These are phyloP conservation scores for Sesia apiformis DNA, from an alignment of 2,888 invertebrate species.

Conservation along the genomic window DNA sequence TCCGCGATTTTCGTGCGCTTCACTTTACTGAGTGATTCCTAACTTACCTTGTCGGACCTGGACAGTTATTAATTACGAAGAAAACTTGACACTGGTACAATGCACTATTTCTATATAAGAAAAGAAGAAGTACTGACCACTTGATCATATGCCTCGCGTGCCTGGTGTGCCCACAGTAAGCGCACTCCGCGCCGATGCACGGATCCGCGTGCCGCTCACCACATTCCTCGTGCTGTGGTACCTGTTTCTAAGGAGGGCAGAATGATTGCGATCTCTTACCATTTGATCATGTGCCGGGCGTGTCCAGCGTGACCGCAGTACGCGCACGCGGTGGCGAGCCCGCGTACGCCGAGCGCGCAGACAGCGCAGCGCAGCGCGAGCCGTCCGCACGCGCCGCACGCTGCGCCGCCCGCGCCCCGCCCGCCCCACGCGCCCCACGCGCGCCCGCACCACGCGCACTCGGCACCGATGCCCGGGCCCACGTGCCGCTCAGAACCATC, in stretches of 20 bases:
- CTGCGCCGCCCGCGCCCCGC: slow-evolving; percentile 76
- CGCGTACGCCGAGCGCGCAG: slow-evolving; percentile 90
- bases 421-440: too few species aligned
- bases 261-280: slow-evolving; percentile 56
- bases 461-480: slow-evolving; percentile 83
- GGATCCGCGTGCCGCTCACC: too few species aligned
- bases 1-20: too few species aligned
- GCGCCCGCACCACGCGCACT: slow-evolving; percentile 82
- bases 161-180: too few species aligned
- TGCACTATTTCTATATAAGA: too few species aligned
- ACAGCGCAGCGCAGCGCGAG: slow-evolving; percentile 86
- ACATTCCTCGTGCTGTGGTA: not conserved
- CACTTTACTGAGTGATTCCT: too few species aligned
- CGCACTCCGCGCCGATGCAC: too few species aligned
- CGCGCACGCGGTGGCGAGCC: slow-evolving; percentile 88
- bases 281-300: slow-evolving; percentile 85
- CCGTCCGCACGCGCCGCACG: slow-evolving; percentile 82
- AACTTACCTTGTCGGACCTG: too few species aligned
- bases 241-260: not conserved
- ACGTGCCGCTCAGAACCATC: slow-evolving; percentile 58
- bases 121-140: too few species aligned
- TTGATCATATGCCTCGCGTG: too few species aligned
- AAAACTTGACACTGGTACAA: too few species aligned
- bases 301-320: slow-evolving; percentile 97
- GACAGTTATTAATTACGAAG: too few species aligned